phyloP scores from a whole-genome alignment of 2,113 vertebrate genomes.

The Spizaetus ornatus region DNA sequence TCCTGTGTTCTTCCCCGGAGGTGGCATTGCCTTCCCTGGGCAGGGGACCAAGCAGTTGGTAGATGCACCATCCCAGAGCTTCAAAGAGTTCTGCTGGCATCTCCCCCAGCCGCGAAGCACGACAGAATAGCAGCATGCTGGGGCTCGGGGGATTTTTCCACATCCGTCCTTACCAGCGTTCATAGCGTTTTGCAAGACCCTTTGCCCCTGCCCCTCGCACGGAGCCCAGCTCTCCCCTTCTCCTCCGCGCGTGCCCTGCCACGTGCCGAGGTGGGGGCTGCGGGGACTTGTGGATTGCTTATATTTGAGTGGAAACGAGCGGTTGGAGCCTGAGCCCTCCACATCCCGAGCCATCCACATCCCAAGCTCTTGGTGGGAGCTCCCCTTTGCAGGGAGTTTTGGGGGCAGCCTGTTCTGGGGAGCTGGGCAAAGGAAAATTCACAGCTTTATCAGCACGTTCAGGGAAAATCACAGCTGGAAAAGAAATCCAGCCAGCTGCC shows the following conservation, averaged over 20 bases:
- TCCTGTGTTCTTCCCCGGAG: slow-evolving; percentile 28
- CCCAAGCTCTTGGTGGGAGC: not conserved
- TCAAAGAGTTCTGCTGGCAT: slow-evolving; percentile 46
- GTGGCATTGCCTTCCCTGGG: not conserved
- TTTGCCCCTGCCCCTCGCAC: not conserved
- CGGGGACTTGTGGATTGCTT: not conserved
- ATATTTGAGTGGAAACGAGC: not conserved
- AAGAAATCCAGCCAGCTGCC: not conserved
- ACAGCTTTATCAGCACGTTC: not conserved
- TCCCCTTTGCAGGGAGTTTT: not conserved
- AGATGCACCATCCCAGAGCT: slow-evolving; percentile 11
- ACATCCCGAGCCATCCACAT: not conserved
- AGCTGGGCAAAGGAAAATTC: not conserved
- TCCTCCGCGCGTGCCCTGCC: rapidly evolving
- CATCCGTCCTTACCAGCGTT: not conserved
- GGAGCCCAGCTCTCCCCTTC: not conserved
- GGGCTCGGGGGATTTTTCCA: not conserved
- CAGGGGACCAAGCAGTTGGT: not conserved
- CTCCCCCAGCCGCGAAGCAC: not conserved
- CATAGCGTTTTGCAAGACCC: rapidly evolving
- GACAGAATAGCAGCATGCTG: not conserved
- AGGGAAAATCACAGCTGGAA: not conserved
- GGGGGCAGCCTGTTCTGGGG: not conserved
- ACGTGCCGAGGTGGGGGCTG: not conserved
- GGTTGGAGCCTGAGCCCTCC: not conserved